Percentiles rank a stretch among this genome's conserved stretches.
phyloP scores from a whole-genome alignment of 2,113 vertebrate genomes.

The Neodontobutis hainanensis region DNA sequence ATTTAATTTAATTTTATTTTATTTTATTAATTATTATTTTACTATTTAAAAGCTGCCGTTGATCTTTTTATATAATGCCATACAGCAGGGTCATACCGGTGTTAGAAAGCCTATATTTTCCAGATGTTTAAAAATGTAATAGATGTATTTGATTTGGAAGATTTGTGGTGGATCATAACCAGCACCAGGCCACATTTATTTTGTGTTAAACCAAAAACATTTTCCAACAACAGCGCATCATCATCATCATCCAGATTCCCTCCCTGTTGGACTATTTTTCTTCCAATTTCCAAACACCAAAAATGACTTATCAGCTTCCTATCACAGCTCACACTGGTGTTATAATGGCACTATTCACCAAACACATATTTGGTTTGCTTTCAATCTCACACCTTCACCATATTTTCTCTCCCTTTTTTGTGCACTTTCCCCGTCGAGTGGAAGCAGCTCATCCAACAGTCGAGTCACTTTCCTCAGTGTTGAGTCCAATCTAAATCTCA shows the following conservation, averaged over 20 bases:
- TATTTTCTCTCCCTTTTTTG: background rate
- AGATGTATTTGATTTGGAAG: background rate
- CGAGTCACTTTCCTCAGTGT: slow-evolving; percentile 34
- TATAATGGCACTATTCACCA: slow-evolving; percentile 4
- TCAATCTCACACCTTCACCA: slow-evolving; percentile 5
- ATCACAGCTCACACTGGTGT: slow-evolving; percentile 5
- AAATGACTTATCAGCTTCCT: background rate
- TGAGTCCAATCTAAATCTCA: slow-evolving; percentile 20
- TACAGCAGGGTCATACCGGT: no score
- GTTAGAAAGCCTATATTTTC: no score
- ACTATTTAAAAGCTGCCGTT: no score
- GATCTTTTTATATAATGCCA: no score
- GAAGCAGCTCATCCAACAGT: slow-evolving; percentile 35
- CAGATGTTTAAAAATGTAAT: no score
- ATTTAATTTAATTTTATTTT: no score
- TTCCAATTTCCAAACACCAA: slow-evolving; percentile 3
- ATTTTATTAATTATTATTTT: no score
- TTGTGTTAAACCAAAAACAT: background rate
- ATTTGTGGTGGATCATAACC: no score
- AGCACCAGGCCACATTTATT: background rate
- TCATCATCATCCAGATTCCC: background rate
- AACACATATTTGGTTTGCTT: slow-evolving; percentile 15
- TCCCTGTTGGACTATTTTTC: background rate
- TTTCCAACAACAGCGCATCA: background rate
- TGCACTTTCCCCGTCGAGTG: slow-evolving; percentile 28